Percentiles rank a stretch among this genome's conserved stretches.
Evolutionary conservation across 2,113 vertebrate species (phyloP).

Genomic region (Austrofundulus limnaeus): DNA sequence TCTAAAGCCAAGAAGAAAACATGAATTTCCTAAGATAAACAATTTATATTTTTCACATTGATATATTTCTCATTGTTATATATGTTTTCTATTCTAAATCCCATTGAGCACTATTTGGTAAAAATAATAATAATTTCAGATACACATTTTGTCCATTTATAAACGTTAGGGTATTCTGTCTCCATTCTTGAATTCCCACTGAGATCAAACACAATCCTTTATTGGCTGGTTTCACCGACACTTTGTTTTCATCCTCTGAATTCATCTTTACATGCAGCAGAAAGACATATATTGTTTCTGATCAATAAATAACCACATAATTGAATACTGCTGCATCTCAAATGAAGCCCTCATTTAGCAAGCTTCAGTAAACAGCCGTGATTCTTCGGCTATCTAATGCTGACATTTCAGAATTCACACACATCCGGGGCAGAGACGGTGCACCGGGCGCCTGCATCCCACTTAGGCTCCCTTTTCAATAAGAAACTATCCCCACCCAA

Average conservation of each 20-base stretch:
- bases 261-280: slow-evolving; percentile 70
- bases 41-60: not conserved
- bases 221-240: slow-evolving; percentile 75
- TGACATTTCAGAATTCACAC: slow-evolving; percentile 80
- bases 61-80: slow-evolving; percentile 42
- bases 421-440: slow-evolving; percentile 63
- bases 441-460: slow-evolving; percentile 58
- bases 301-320: slow-evolving; percentile 81
- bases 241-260: slow-evolving; percentile 68
- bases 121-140: slow-evolving; percentile 71
- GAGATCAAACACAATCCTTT: slow-evolving; percentile 78
- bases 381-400: slow-evolving; percentile 71
- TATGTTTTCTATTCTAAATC: slow-evolving; percentile 49
- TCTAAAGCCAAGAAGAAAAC: slow-evolving; percentile 24
- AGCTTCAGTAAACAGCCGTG: slow-evolving; percentile 76
- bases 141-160: slow-evolving; percentile 55
- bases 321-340: slow-evolving; percentile 78
- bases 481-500: slow-evolving; percentile 78
- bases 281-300: slow-evolving; percentile 76
- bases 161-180: slow-evolving; percentile 69
- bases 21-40: not conserved
- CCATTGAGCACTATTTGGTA: slow-evolving; percentile 58
- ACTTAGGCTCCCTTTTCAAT: slow-evolving; percentile 69
- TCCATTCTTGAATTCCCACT: slow-evolving; percentile 70
- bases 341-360: slow-evolving; percentile 80